A percentile compares a stretch with the other conserved stretches of the same genome.
Evolutionary conservation across 2,113 vertebrate species (phyloP).

Genomic region (Sinocyclocheilus rhinocerous): DNA sequence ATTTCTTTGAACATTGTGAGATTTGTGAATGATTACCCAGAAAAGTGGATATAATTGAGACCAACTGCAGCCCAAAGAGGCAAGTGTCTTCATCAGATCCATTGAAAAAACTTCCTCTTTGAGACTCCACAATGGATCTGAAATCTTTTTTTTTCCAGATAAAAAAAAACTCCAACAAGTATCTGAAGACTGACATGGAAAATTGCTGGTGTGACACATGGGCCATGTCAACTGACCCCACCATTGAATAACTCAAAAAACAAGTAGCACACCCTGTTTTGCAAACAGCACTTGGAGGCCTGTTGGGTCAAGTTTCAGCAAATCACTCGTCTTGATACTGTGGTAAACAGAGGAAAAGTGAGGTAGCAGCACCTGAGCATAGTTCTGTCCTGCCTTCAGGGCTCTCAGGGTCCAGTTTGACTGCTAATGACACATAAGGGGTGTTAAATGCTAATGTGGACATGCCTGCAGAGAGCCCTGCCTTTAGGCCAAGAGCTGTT

Average conservation of each 20-base stretch:
- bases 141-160: neutral
- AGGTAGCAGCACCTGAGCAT: neutral
- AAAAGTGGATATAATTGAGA: neutral
- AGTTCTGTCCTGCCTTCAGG: slow-evolving; percentile 33
- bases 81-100: neutral
- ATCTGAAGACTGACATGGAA: neutral
- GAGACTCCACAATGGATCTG: neutral
- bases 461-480: slow-evolving; percentile 23
- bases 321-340: slow-evolving; percentile 4
- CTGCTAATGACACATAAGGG: slow-evolving; percentile 45
- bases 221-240: neutral
- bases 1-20: neutral
- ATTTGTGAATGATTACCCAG: neutral
- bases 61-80: neutral
- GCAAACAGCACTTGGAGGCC: neutral
- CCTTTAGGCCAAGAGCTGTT: slow-evolving; percentile 34
- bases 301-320: slow-evolving; percentile 18
- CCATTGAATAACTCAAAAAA: neutral
- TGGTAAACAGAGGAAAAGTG: slow-evolving; percentile 8
- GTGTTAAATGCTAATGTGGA: slow-evolving; percentile 29
- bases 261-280: neutral
- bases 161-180: neutral
- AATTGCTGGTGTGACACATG: neutral
- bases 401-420: slow-evolving; percentile 10
- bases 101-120: neutral